phyloP scores from a whole-genome alignment of 92 coral and sea anemone species.

The Phenganax stokvisi region DNA sequence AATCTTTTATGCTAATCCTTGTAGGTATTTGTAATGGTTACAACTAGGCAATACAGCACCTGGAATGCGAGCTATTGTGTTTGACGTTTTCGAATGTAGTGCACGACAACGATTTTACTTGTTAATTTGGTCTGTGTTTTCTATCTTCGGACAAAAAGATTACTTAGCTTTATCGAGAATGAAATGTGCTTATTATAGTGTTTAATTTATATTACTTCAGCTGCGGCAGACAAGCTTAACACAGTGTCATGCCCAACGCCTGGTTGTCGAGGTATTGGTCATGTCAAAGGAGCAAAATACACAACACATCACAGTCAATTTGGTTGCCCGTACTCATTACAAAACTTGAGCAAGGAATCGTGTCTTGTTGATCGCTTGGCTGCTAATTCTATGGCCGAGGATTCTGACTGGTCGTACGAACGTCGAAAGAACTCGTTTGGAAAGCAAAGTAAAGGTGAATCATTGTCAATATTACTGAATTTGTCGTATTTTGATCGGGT shows the following conservation, averaged over 20 bases:
- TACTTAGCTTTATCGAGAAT: too few relatives aligned
- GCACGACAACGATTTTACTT: too few relatives aligned
- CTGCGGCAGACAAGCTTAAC: slow-evolving; percentile 82
- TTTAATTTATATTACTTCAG: slow-evolving; percentile 40
- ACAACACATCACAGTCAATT: slow-evolving; percentile 98
- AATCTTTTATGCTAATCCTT: too few relatives aligned
- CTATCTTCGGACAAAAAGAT: not conserved
- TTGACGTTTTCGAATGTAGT: too few relatives aligned
- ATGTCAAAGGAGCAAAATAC: slow-evolving; percentile 98
- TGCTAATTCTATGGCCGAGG: slow-evolving; percentile 97
- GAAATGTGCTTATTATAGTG: too few relatives aligned
- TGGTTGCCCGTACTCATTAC: slow-evolving; percentile 96
- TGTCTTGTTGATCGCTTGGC: slow-evolving; percentile 96
- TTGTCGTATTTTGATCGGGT: not conserved
- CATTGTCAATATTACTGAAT: not conserved
- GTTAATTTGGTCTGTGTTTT: too few relatives aligned
- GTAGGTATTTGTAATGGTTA: too few relatives aligned
- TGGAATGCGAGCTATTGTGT: too few relatives aligned
- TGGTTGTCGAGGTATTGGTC: slow-evolving; percentile 98
- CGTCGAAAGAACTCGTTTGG: slow-evolving; percentile 62
- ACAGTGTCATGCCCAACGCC: slow-evolving; percentile 98
- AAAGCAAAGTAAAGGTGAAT: slow-evolving; percentile 40
- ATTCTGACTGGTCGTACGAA: slow-evolving; percentile 95
- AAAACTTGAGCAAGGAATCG: slow-evolving; percentile 94
- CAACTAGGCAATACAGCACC: too few relatives aligned